Evolutionary conservation across 2,797 vertebrate species (phyloP).

Genomic region (Emys orbicularis): DNA sequence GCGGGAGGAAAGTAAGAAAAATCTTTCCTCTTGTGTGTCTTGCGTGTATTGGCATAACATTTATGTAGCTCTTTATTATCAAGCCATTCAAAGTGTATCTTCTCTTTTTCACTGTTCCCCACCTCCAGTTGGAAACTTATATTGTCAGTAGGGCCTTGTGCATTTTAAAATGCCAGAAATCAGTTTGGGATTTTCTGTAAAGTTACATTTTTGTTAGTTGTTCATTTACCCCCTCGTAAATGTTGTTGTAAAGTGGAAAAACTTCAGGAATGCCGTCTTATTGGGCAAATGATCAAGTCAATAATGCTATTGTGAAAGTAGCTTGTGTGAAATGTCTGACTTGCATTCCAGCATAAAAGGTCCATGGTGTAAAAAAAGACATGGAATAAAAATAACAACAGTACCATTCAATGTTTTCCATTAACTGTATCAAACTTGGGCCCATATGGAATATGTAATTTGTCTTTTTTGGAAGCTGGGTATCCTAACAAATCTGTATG

Average conservation of each 20-base stretch:
- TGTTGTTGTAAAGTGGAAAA: slow-evolving; percentile 51
- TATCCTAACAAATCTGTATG: accelerated
- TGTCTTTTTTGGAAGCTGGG: background rate
- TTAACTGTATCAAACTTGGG: background rate
- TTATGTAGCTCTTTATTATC: slow-evolving; percentile 46
- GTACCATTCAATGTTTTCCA: slow-evolving; percentile 45
- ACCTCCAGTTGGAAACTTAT: background rate
- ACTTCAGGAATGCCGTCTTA: slow-evolving; percentile 36
- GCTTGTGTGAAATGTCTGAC: slow-evolving; percentile 44
- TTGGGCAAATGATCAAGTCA: slow-evolving; percentile 1
- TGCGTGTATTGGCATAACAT: background rate
- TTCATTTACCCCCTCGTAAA: slow-evolving; percentile 39
- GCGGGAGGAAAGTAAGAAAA: background rate
- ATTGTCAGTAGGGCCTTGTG: background rate
- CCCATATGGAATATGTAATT: accelerated
- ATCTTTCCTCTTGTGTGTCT: background rate
- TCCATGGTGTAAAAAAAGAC: slow-evolving; percentile 55
- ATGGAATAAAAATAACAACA: slow-evolving; percentile 63
- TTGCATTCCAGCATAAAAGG: slow-evolving; percentile 58
- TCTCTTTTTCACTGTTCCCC: slow-evolving; percentile 32
- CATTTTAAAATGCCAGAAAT: slow-evolving; percentile 25
- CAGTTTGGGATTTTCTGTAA: background rate
- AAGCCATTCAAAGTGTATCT: slow-evolving; percentile 18
- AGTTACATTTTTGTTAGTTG: background rate
- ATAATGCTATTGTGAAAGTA: slow-evolving; percentile 22